Evolutionary conservation across 2,113 vertebrate species (phyloP), one percentile per base, ranked within the genome.

Genomic region (Regulus satrapa): DNA sequence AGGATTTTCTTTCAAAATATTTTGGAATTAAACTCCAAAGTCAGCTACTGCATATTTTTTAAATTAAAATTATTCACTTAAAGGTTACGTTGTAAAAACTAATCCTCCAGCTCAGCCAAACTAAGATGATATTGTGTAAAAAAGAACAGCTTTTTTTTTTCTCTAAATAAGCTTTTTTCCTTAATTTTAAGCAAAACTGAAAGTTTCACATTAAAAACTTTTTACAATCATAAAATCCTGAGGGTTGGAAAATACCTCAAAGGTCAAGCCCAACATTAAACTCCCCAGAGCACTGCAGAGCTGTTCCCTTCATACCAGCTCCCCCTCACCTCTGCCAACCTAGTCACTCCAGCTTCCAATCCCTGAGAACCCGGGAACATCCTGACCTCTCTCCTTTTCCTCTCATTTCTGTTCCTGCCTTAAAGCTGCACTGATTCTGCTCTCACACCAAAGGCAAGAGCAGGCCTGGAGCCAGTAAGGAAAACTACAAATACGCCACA

Each of bases 1-100:
- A 72, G 52, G 55, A 73, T 84, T 88, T 82, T 51, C 43, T 72
- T 85, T 71, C 62, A 49, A 89, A 92, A 54, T 55, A 67, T 88
- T 87, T 71, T 75, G 36, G 55, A 85, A 36, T 89, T 64, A 41
- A 62, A 75, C 28, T 46, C 76, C 40, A 58, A 18, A 16, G 1
- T 73, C 58, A 74, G 48, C 55, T 52, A 28, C 46, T 8, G 25
- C 14, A 3, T n/a, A 3, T 18, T 25, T 31, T 77, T 46, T n/a
- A 63, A 28, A 67, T n/a, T 64, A 72, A 10, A 52, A 56, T 29
- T 12, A 32, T 67, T 46, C 58, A 64, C 61, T 76, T 58, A 67
- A 67, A 88, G 68, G 79, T 41, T 45, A 48, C 10, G 3, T 5
- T 36, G 36, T 51, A 55, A 85, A 89, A 90, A 38, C 23, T 43